Conservation (phyloP, 2,797 vertebrate species). For the Dendrocincla tyrannina region DNA sequence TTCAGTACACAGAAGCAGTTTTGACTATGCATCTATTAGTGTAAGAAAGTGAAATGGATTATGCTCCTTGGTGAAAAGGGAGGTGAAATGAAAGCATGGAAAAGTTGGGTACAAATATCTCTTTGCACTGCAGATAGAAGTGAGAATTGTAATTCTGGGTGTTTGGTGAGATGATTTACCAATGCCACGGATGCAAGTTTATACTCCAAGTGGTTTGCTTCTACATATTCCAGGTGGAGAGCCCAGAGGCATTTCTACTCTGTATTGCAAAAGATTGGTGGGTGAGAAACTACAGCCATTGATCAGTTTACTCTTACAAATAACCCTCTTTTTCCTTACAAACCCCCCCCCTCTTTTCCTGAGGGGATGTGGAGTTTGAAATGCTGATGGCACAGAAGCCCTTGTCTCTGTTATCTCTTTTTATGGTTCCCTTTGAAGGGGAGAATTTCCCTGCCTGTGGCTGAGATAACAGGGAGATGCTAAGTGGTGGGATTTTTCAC, state of each 20-base stretch:
- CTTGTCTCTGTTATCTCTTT: conserved; percentile 58
- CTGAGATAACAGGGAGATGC: conserved; percentile 61
- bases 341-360: not conserved
- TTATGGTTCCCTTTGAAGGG: conserved; percentile 68
- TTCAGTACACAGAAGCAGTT: conserved; percentile 31
- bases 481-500: conserved; percentile 67
- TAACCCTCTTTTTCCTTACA: conserved; percentile 18
- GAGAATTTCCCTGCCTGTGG: conserved; percentile 48
- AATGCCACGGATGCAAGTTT: not conserved
- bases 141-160: not conserved
- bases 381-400: conserved; percentile 62
- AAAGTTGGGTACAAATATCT: not conserved
- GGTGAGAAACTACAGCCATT: not conserved
- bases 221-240: not conserved
- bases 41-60: not conserved
- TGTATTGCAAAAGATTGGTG: not conserved
- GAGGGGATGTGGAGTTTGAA: conserved; percentile 55
- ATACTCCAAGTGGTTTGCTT: not conserved
- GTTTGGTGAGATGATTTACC: not conserved
- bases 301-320: conserved; percentile 40
- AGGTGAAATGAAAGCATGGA: not conserved
- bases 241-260: not conserved
- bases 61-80: not conserved
- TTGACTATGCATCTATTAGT: not conserved
- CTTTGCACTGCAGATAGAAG: not conserved